Percentiles rank a stretch among this genome's conserved stretches.
Conservation (phyloP, 30 jellyfish, hydroid and myxozoan species). For the Aurelia coerulea region DNA sequence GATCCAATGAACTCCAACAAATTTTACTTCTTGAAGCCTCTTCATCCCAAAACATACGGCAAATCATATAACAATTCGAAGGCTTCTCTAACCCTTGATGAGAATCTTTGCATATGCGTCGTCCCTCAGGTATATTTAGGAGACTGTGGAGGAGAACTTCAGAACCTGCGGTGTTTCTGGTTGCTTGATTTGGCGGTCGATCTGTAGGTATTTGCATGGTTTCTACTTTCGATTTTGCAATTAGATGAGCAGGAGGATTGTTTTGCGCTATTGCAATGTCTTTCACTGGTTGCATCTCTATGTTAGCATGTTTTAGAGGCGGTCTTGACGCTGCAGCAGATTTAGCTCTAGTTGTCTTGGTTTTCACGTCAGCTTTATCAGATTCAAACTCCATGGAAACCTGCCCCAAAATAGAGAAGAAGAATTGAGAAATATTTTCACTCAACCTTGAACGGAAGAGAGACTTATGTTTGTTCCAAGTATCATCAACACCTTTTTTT, state of each 20-base stretch:
- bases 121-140: conserved; percentile 60
- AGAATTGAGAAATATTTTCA: too few species aligned
- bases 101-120: background rate
- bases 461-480: too few species aligned
- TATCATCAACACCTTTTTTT: too few species aligned
- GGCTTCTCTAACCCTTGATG: conserved; percentile 1
- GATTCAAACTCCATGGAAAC: conserved; percentile 55
- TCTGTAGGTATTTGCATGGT: too few species aligned
- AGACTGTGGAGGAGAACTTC: conserved; percentile 33
- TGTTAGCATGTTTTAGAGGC: background rate
- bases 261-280: background rate
- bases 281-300: background rate
- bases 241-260: background rate
- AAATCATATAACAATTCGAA: conserved; percentile 50
- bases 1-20: conserved; percentile 76
- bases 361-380: conserved; percentile 16
- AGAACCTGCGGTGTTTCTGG: too few species aligned
- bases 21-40: conserved; percentile 58
- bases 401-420: background rate
- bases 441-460: too few species aligned
- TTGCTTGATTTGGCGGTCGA: too few species aligned
- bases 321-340: background rate
- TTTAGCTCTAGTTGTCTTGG: background rate
- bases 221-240: too few species aligned
- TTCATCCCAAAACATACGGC: conserved; percentile 76